Base-by-base conservation (phyloP, 2,888 invertebrate genomes). In the Macrosiphum euphorbiae region DNA sequence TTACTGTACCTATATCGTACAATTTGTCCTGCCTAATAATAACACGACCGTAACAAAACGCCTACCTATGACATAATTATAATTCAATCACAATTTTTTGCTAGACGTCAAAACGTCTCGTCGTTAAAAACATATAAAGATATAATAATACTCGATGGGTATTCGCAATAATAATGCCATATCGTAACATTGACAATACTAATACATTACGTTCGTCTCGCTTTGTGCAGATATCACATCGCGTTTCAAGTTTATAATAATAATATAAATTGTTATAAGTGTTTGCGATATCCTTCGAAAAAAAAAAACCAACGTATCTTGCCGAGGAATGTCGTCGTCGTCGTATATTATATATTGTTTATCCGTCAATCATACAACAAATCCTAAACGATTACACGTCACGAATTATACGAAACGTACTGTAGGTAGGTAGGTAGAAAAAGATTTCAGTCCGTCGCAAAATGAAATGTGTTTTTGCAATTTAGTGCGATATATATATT, bases 281-380 rank as follows among this genome's bases (percentile, higher is more conserved):
- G 78, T 78, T 78, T 78, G 55, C 4, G 8, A 84, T 47, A 90
- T 50, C 26, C 41, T 44, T 41, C 24, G 47, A 44, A 55, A 85
- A 85, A 88, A 88, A 90, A 52, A 55, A 13, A 10, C 41, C 11
- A 52, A 2, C 11, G 20, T 28, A 55, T 85, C 44, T 7, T 55
- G 20, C 41, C 20, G 35, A 91, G 35, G 91, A 91, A 91, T 91
- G 84, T 91, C 84, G 91, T 55, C 84, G 4, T 16, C 84, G 11
- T 20, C 55, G 41, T n/a, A 28, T 28, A 16, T 88, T 88, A 28
- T 58, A 26, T 55, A 35, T 55, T 16, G 50, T 50, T 24, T 26
- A 55, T 88, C 58, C 41, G 91, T 91, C 84, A 84, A 85, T 91
- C 91, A 84, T 85, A 85, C 35, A 35, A 35, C 35, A 35, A n/a